A percentile compares a stretch with the other conserved stretches of the same genome.
Evolutionary conservation across 2,888 invertebrate species (phyloP).

Genomic region (Dasysyrphus albostriatus): DNA sequence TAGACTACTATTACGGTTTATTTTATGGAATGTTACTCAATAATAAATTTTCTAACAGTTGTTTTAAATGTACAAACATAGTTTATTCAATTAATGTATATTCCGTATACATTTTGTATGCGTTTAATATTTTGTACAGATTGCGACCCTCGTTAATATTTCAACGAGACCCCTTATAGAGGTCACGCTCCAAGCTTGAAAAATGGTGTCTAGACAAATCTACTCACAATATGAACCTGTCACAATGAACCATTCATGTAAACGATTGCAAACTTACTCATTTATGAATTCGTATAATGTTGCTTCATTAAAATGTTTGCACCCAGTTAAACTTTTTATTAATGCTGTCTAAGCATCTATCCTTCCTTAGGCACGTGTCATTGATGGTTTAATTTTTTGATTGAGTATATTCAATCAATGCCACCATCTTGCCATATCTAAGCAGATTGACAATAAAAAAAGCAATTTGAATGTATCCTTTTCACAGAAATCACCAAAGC

Average conservation of each 20-base stretch:
- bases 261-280: not conserved
- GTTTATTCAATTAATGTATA: too few species aligned
- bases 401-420: not conserved
- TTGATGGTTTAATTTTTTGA: not conserved
- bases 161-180: too few species aligned
- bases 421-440: not conserved
- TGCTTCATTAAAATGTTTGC: constrained; percentile 3
- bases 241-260: not conserved
- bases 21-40: too few species aligned
- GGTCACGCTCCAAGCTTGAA: too few species aligned
- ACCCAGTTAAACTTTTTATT: not conserved
- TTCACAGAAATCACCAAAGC: constrained; percentile 44
- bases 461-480: constrained; percentile 52
- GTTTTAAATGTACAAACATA: too few species aligned
- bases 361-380: not conserved
- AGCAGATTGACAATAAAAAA: not conserved
- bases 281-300: not conserved
- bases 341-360: not conserved
- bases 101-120: too few species aligned
- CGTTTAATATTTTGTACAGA: too few species aligned
- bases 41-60: too few species aligned
- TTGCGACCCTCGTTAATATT: too few species aligned
- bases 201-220: too few species aligned
- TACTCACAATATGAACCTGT: not conserved
- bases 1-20: too few species aligned